Base-by-base conservation (phyloP, 2,113 vertebrate species). In the Oceanodroma tethys region DNA sequence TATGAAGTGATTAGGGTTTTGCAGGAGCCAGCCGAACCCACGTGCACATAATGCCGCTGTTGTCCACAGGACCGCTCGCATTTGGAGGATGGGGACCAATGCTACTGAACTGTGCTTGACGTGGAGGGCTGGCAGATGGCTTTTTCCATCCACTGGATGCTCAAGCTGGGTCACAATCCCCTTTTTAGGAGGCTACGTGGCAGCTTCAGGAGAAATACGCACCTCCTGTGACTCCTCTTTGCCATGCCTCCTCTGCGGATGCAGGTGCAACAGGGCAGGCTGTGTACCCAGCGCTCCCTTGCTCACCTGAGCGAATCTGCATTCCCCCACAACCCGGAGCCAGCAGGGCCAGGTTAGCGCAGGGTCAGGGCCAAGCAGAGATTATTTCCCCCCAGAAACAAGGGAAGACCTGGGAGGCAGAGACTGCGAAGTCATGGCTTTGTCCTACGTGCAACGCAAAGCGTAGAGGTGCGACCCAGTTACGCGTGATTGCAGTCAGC, bases 41-140 rank as follows among this genome's bases (percentile, higher is more conserved):
- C 59, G 10, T 0, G 2, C 67, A 13, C 4, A 2, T 27, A 59
- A 67, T 32, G 62, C 66, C 0, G 0, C 53, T 34, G 68, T 50
- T 1, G 2, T 50, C 38, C 45, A 6, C 1, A 2, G 74, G 36
- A 43, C 36, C 6, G 3, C 73, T 94, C 3, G 2, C 6, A 1
- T 67, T 83, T 32, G 53, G 58, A 83, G 67, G 36, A 63, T 21
- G 43, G 62, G 30, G 48, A 70, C 21, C 30, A 68, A 68, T 3
- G 6, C 70, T 79, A 5, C 71, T 16, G 11, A 56, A 13, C 27
- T 60, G 11, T 18, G 7, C 26, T 60, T 8, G 20, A 38, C 4
- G 2, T n/a, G 22, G 19, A 81, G 42, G 70, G 59, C 38, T 71
- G 60, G 43, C 43, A 76, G 43, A 21, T 0, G 1, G 10, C 23